Percentiles rank a stretch among this genome's conserved stretches.
Conservation (phyloP, 2,888 invertebrate genomes). For the Synanthedon tipuliformis region DNA sequence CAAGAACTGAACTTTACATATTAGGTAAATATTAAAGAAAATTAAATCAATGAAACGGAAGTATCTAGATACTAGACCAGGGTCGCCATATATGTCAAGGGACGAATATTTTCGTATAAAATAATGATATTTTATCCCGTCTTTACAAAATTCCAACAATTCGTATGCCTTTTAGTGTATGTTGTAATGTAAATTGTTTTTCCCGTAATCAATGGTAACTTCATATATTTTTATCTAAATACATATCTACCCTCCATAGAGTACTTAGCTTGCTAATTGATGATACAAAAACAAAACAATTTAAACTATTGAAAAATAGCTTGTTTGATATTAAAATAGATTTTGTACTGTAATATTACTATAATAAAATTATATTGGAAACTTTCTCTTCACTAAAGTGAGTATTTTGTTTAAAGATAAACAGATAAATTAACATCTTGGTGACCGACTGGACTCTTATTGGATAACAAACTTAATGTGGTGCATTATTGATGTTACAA, state of each 20-base stretch:
- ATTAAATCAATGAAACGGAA: constrained; percentile 26
- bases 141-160: too few relatives aligned
- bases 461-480: background rate
- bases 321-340: too few relatives aligned
- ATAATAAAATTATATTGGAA: background rate
- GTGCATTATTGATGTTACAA: constrained; percentile 15
- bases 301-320: too few relatives aligned
- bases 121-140: constrained; percentile 9
- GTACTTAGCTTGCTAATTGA: too few relatives aligned
- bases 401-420: background rate
- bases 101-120: constrained; percentile 16
- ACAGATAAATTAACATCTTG: background rate
- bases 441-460: background rate
- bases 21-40: constrained; percentile 55
- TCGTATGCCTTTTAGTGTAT: too few relatives aligned
- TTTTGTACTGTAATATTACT: background rate
- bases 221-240: too few relatives aligned
- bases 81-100: constrained; percentile 68
- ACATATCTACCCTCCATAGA: too few relatives aligned
- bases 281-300: too few relatives aligned
- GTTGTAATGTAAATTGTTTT: too few relatives aligned
- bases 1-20: constrained; percentile 57
- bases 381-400: background rate
- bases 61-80: constrained; percentile 25
- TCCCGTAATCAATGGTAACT: too few relatives aligned